Evolutionary conservation across 2,113 vertebrate species (phyloP).

Genomic region (Oreochromis niloticus): DNA sequence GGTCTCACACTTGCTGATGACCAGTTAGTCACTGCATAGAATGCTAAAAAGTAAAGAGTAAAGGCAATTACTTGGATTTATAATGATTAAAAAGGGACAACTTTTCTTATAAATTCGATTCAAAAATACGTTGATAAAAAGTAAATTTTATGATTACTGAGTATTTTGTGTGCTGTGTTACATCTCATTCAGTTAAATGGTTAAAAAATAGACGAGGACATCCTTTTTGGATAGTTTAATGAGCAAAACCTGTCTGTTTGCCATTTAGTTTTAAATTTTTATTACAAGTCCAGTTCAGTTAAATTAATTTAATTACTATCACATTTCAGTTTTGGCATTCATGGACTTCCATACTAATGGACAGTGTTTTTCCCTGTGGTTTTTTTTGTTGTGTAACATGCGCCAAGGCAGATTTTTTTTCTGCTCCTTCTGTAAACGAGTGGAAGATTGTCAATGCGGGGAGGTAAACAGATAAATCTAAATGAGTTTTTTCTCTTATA

Average conservation of each 20-base stretch:
- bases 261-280: not conserved
- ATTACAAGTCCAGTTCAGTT: not conserved
- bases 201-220: not conserved
- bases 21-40: not conserved
- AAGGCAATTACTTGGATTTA: not conserved
- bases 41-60: not conserved
- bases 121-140: not conserved
- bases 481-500: not conserved
- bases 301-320: not conserved
- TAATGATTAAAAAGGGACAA: not conserved
- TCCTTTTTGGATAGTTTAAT: not conserved
- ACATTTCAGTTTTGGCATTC: not conserved
- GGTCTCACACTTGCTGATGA: not conserved
- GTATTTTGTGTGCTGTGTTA: not conserved
- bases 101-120: not conserved
- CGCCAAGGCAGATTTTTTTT: not conserved
- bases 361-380: not conserved
- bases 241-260: not conserved
- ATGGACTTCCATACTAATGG: not conserved
- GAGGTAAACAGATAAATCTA: not conserved
- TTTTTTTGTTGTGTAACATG: not conserved
- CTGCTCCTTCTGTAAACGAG: not conserved
- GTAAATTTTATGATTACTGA: not conserved
- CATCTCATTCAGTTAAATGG: not conserved
- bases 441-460: not conserved